Evolutionary conservation across 2,113 vertebrate genomes (phyloP), one percentile per base, ranked within the genome.

Genomic region (Sciurus niger): DNA sequence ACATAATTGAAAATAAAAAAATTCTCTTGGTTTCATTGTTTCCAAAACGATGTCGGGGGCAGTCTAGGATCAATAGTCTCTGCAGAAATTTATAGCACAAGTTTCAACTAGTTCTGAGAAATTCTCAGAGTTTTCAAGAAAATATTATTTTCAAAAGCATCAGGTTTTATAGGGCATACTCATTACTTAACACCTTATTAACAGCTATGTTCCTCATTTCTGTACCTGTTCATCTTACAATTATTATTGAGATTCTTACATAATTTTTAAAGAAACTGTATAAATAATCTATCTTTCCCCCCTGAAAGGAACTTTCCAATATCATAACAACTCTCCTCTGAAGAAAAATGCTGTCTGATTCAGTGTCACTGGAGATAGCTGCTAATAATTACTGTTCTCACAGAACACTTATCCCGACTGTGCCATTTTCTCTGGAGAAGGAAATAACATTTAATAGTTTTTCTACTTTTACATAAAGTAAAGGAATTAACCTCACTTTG

Each of bases 61-160:
- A 92, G 53, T 11, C 65, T 96, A 77, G 76, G 20, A 93, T 95
- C 89, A 97, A 87, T 95, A 74, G 84, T 97, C 77, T 86, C 74
- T 91, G 22, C 92, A 94, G 63, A 97, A 97, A 98, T 89, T 97
- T 97, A 97, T 70, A 90, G 53, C 95, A 95, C 92, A 94, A 37
- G 48, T 96, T 97, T 96, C 55, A 97, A 83, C 86, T 73, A 92
- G 16, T 95, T 97, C 92, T 97, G 86, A 84, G 37, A n/a, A 84
- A 53, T 67, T 94, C 14, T 84, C 37, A 84, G 32, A 37, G 11
- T 96, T 94, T 90, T 87, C 3, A 25, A 51, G 24, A 67, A 89
- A 92, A 82, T 30, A 13, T 43, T 93, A 90, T 85, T 60, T 28
- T 82, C 28, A 85, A 85, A 95, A 43, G 2, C 16, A 25, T 74